Percentiles rank a stretch among this genome's conserved stretches.
Conservation (phyloP, 2,888 invertebrate species). For the Eucera pruinosa region DNA sequence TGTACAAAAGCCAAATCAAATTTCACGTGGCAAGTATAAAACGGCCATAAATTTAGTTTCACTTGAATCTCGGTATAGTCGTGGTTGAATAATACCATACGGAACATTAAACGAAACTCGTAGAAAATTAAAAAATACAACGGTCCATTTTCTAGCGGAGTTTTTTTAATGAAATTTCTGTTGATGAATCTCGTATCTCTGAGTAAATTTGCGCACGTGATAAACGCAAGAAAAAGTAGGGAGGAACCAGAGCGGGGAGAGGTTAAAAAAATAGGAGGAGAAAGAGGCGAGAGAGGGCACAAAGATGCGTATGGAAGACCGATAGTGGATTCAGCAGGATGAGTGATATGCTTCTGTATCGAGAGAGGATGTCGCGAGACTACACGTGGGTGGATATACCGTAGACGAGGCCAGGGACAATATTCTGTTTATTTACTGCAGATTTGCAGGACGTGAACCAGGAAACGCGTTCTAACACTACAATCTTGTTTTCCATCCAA, state of each 20-base stretch:
- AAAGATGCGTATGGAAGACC: constrained; percentile 45
- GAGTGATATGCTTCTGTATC: constrained; percentile 80
- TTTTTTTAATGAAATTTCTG: too few species aligned
- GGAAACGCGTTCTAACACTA: constrained; percentile 5
- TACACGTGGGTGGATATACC: constrained; percentile 69
- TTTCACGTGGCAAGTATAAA: too few species aligned
- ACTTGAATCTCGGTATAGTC: too few species aligned
- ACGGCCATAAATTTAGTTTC: too few species aligned
- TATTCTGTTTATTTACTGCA: constrained; percentile 46
- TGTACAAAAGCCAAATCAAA: too few species aligned
- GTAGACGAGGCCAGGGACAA: constrained; percentile 56
- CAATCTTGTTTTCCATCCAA: not conserved
- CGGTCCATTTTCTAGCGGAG: too few species aligned
- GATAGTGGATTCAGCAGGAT: constrained; percentile 75
- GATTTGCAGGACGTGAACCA: constrained; percentile 36
- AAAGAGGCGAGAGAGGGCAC: constrained; percentile 40
- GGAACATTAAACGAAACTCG: too few species aligned
- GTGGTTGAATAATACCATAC: too few species aligned
- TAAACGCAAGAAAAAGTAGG: not conserved
- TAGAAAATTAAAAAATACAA: too few species aligned
- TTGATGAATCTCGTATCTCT: not conserved
- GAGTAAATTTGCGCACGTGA: not conserved
- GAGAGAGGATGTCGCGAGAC: constrained; percentile 76
- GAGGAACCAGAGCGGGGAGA: not conserved
- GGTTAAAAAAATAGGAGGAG: constrained; percentile 10